Conservation (phyloP, 2,888 invertebrate genomes). For the Luperina testacea region DNA sequence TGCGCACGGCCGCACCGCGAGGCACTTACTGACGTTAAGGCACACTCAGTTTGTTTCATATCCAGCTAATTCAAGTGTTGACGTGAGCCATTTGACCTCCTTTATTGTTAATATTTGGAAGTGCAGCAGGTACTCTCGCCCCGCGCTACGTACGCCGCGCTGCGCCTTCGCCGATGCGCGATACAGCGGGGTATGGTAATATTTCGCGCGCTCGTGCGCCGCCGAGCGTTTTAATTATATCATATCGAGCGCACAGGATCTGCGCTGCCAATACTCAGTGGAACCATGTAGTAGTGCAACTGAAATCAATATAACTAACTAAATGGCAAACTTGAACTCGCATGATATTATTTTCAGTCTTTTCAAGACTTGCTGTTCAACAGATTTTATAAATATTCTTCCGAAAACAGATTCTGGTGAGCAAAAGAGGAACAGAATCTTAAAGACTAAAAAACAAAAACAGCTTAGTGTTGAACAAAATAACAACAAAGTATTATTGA, state of each 20-base stretch:
- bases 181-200: conserved; percentile 82
- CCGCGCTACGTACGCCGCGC: neutral
- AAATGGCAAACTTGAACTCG: neutral
- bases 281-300: conserved; percentile 28
- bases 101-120: conserved; percentile 40
- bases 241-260: conserved; percentile 79
- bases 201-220: conserved; percentile 84
- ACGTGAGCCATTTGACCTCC: conserved; percentile 1
- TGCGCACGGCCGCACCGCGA: too few relatives aligned
- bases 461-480: neutral
- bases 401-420: neutral
- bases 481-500: neutral
- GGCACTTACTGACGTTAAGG: neutral
- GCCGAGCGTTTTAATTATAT: conserved; percentile 83
- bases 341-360: neutral
- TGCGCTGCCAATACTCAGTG: conserved; percentile 51
- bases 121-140: neutral
- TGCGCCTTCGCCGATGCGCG: conserved; percentile 59
- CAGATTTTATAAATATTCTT: neutral
- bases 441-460: neutral
- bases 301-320: neutral
- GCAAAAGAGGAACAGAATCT: neutral
- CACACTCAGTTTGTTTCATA: neutral
- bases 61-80: neutral
- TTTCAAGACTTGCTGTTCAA: neutral